Evolutionary conservation across 2,113 vertebrate species (phyloP), one percentile per base, ranked within the genome.

Genomic region (Cololabis saira): DNA sequence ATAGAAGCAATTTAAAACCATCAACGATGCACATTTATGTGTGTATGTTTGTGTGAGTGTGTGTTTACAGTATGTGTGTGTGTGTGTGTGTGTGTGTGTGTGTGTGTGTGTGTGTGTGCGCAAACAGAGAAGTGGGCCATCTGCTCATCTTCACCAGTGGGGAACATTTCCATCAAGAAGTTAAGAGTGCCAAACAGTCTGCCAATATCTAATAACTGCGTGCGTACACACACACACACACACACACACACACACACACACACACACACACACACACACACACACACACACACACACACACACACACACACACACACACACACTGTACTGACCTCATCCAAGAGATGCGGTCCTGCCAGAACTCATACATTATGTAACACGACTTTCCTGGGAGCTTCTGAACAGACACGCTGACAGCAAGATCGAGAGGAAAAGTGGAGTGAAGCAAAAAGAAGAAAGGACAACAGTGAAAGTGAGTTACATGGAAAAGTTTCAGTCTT

Each of bases 311-410:
- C 51, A 58, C 75, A 76, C 53, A 74, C 67, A 78, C 53, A 67
- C 53, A 54, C 65, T 44, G 53, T 2, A 89, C 67, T 64, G 85
- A 98, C 97, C 96, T 97, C 90, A 95, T 96, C 97, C 97, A 98
- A n/a, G 97, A 95, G 74, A 94, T 85, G 60, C 95, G 94, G 7
- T 97, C 95, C 89, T 92, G 93, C 96, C 97, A 98, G 90, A 98
- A 96, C 89, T 98, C 96, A 21, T 96, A 96, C 5, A 98, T 92
- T 86, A 94, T 94, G 89, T 95, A 97, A 90, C 93, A 95, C 73
- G 90, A 89, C 71, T 94, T 93, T 49, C 93, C 94, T 0, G 84
- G 86, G 85, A 95, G 90, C 92, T 95, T 96, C 92, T 95, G 95
- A 82, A 95, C 80, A 1, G 95, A 96, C 79, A 98, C 93, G 6